phyloP scores from a whole-genome alignment of 2,113 vertebrate species.

The Pluvianellus socialis region DNA sequence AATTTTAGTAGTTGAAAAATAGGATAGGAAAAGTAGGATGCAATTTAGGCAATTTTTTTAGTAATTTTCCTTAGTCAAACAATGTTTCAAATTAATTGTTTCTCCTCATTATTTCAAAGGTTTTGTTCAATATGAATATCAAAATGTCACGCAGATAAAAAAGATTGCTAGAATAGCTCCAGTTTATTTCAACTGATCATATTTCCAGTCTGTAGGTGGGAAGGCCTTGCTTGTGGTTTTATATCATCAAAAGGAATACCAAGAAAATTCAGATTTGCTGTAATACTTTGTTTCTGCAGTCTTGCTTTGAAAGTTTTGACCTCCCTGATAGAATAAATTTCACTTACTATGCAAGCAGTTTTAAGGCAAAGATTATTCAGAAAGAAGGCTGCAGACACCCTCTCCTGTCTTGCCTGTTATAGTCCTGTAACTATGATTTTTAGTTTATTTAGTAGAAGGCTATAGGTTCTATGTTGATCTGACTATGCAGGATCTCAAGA shows the following conservation, averaged over 20 bases:
- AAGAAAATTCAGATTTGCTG: not conserved
- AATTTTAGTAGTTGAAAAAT: not conserved
- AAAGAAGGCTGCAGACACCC: not conserved
- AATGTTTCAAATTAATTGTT: not conserved
- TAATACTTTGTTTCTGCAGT: not conserved
- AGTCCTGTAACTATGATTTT: not conserved
- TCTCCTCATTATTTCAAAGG: not conserved
- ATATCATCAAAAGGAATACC: not conserved
- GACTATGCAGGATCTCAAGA: not conserved
- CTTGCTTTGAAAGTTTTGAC: not conserved
- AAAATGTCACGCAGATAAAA: not conserved
- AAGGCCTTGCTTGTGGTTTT: not conserved
- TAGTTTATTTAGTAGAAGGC: not conserved
- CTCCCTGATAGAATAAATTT: not conserved
- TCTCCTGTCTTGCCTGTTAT: not conserved
- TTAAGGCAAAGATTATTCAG: not conserved
- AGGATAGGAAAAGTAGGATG: too few relatives aligned
- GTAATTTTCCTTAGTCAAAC: not conserved
- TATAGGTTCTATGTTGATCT: not conserved
- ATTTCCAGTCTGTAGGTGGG: not conserved
- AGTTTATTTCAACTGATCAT: not conserved
- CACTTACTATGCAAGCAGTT: not conserved
- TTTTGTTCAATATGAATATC: not conserved
- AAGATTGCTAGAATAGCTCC: not conserved
- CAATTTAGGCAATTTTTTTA: not conserved